Base-by-base conservation (phyloP, 2,113 vertebrate species). In the Phylloscopus whistleri region DNA sequence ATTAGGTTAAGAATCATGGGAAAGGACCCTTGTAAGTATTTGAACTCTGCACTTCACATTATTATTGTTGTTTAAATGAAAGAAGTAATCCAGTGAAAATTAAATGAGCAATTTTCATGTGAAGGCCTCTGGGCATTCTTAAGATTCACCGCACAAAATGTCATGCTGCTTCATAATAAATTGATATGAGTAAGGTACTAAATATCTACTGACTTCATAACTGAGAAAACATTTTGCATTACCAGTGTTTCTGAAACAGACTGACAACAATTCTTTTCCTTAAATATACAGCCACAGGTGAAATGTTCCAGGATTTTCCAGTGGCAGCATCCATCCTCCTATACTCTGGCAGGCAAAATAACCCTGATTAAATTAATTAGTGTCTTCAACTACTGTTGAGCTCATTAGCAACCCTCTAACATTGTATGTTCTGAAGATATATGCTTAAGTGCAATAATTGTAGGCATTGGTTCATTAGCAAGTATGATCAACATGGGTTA, bases 61-160 rank as follows among this genome's bases (percentile, higher is more conserved):
- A 83, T 31, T 81, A 72, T 16, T 88, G 26, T 73, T 88, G 79
- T 77, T 84, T 78, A 89, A 96, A 95, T 91, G 44, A 91, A 86
- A 89, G 90, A 96, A 77, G n/a, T 64, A 95, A 94, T 86, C 35
- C 87, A 93, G 67, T 79, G 59, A 89, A 94, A 97, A 97, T 81
- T 90, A 80, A 94, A 96, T 93, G 52, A 92, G 30, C 64, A 13
- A 46, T 77, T 81, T 96, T 83, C 68, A 83, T 77, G 5, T 87
- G 81, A 87, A 96, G 49, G 75, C 88, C 92, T 75, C 13, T 19
- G 20, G 73, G 93, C 72, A 68, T 55, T 89, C 82, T 88, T 94
- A 79, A 90, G 52, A 92, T 89, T 87, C 74, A 79, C 18, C 53
- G n/a, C 62, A 70, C 11, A 24, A 81, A 80, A 37, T 75, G 39